A percentile compares a stretch with the other conserved stretches of the same genome.
Evolutionary conservation across 2,888 invertebrate species (phyloP).

Genomic region (Spialia ferax): DNA sequence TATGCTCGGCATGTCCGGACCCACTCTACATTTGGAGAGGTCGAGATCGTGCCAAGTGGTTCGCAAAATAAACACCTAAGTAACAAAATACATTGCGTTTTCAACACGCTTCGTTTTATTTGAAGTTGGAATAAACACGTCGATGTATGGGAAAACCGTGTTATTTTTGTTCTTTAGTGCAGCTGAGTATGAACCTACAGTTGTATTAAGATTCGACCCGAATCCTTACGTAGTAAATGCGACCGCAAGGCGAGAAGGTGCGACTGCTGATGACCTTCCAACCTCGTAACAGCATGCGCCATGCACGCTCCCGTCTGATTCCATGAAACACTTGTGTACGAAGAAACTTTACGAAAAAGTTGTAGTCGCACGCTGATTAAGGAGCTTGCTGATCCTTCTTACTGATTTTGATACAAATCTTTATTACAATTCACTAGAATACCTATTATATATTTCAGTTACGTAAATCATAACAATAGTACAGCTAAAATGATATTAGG

Average conservation of each 20-base stretch:
- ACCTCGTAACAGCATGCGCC: slow-evolving; percentile 12
- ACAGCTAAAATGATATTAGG: too few relatives aligned
- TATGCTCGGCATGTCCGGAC: slow-evolving; percentile 44
- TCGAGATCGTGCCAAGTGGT: slow-evolving; percentile 17
- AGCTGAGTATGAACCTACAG: background rate
- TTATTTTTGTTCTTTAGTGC: background rate
- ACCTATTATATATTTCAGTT: too few relatives aligned
- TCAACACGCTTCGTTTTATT: background rate
- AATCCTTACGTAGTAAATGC: slow-evolving; percentile 45
- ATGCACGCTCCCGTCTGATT: background rate
- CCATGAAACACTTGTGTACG: slow-evolving; percentile 16
- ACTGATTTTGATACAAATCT: background rate
- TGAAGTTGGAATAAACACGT: background rate
- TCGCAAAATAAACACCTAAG: background rate
- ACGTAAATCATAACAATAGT: too few relatives aligned
- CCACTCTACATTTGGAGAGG: slow-evolving; percentile 23
- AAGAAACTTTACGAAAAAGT: background rate
- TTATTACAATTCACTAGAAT: background rate
- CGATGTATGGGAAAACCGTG: background rate
- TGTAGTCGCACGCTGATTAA: background rate
- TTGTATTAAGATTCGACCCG: slow-evolving; percentile 30
- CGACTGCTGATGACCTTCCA: slow-evolving; percentile 51
- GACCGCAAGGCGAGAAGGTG: slow-evolving; percentile 51
- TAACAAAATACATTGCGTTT: slow-evolving; percentile 10
- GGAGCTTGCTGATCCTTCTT: background rate